These are phyloP conservation scores for Nymphalis io DNA, from an alignment of 1,140 invertebrate species.

Conservation along the genomic window DNA sequence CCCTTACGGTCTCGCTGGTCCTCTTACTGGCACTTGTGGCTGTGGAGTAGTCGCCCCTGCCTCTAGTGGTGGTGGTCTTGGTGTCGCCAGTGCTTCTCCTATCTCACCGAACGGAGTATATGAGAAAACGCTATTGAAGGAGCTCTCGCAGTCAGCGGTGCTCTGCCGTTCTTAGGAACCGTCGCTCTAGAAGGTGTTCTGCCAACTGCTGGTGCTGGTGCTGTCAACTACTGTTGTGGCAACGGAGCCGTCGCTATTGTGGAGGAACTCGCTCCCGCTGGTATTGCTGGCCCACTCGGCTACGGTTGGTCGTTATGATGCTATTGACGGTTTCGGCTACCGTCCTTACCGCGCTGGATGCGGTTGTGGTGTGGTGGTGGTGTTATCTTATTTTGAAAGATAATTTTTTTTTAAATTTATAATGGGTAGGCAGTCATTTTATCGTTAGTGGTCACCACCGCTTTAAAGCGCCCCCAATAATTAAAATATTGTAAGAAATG, in stretches of 20 bases:
- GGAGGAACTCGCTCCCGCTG: constrained; percentile 29
- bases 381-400: too few relatives aligned
- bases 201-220: constrained; percentile 28
- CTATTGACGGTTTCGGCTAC: neutral
- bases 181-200: constrained; percentile 46
- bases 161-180: constrained; percentile 32
- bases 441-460: too few relatives aligned
- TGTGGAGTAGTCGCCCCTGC: neutral
- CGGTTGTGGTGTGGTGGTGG: constrained; percentile 10
- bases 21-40: neutral
- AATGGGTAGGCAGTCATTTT: too few relatives aligned
- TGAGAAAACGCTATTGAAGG: constrained; percentile 4
- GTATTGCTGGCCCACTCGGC: constrained; percentile 22
- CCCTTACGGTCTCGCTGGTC: constrained; percentile 16
- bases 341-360: constrained; percentile 5
- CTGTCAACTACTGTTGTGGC: constrained; percentile 47
- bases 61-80: constrained; percentile 15
- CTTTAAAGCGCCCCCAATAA: too few relatives aligned
- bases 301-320: constrained; percentile 18
- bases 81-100: neutral
- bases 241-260: constrained; percentile 45
- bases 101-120: constrained; percentile 6
- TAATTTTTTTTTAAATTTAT: too few relatives aligned
- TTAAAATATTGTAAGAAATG: too few relatives aligned
- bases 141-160: neutral